These are phyloP conservation scores for Beroe ovata DNA, from an alignment of 37 sponge, comb jelly and placozoan genomes.

Conservation along the genomic window DNA sequence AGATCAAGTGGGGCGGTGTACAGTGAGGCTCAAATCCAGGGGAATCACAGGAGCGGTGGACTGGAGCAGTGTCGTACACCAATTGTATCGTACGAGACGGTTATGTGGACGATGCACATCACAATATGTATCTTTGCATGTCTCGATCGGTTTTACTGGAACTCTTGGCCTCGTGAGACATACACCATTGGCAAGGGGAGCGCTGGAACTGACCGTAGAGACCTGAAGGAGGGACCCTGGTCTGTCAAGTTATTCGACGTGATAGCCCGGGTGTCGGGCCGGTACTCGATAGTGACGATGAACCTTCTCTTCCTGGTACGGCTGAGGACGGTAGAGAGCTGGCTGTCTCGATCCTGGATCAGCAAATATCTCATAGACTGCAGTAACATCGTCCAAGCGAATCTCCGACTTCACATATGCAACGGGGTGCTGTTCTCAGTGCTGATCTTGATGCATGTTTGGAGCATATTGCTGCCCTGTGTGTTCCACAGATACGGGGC, in stretches of 20 bases:
- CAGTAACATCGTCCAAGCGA: slow-evolving; percentile 53
- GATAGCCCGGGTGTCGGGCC: slow-evolving; percentile 39
- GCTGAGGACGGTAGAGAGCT: slow-evolving; percentile 19
- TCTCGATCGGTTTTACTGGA: slow-evolving; percentile 22
- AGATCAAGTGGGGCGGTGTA: no score
- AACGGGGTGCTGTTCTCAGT: slow-evolving; percentile 2
- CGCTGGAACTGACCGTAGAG: slow-evolving; percentile 20
- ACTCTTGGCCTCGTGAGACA: slow-evolving; percentile 22
- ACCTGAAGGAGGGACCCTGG: slow-evolving; percentile 41
- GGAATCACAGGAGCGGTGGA: no score
- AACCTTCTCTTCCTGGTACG: slow-evolving; percentile 37
- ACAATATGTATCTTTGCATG: background rate
- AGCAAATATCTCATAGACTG: background rate
- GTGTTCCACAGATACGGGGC: slow-evolving; percentile 41
- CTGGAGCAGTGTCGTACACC: no score
- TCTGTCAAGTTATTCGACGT: slow-evolving; percentile 38
- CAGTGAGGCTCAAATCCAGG: no score
- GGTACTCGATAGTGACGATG: slow-evolving; percentile 18
- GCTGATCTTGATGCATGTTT: slow-evolving; percentile 20
- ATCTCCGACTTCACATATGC: slow-evolving; percentile 13
- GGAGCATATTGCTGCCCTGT: slow-evolving; percentile 56
- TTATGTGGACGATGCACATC: slow-evolving; percentile 13
- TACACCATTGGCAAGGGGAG: slow-evolving; percentile 10
- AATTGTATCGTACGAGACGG: background rate
- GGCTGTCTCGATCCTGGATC: slow-evolving; percentile 28